phyloP scores from a whole-genome alignment of 2,113 vertebrate species.

The Indri indri region DNA sequence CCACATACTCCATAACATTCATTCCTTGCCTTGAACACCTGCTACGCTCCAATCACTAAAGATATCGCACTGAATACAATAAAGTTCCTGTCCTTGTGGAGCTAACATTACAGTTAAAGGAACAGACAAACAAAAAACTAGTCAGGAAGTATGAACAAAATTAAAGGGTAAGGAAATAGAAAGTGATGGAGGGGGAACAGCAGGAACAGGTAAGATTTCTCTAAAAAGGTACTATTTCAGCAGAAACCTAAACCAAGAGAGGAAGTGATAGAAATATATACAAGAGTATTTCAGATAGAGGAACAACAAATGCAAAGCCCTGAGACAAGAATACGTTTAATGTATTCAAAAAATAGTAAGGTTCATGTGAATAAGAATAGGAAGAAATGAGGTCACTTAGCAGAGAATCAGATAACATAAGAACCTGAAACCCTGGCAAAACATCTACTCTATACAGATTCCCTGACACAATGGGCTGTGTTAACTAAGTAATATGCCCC shows the following conservation, averaged over 20 bases:
- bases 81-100: background rate
- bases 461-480: background rate
- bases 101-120: background rate
- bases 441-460: background rate
- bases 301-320: conserved; percentile 16
- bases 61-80: background rate
- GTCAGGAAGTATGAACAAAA: background rate
- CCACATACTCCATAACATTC: background rate
- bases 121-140: background rate
- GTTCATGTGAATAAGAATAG: background rate
- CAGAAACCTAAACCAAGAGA: conserved; percentile 16
- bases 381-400: conserved; percentile 10
- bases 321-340: background rate
- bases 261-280: background rate
- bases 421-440: background rate
- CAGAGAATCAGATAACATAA: background rate
- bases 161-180: background rate
- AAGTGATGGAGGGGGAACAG: background rate
- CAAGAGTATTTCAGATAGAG: background rate
- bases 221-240: conserved; percentile 17
- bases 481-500: background rate
- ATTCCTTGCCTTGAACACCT: background rate
- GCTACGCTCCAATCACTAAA: background rate
- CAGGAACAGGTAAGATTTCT: background rate
- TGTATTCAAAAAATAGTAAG: background rate